Percentiles rank a stretch among this genome's conserved stretches.
These are phyloP conservation scores for Alcis repandata DNA, from an alignment of 2,888 invertebrate species.

Conservation along the genomic window DNA sequence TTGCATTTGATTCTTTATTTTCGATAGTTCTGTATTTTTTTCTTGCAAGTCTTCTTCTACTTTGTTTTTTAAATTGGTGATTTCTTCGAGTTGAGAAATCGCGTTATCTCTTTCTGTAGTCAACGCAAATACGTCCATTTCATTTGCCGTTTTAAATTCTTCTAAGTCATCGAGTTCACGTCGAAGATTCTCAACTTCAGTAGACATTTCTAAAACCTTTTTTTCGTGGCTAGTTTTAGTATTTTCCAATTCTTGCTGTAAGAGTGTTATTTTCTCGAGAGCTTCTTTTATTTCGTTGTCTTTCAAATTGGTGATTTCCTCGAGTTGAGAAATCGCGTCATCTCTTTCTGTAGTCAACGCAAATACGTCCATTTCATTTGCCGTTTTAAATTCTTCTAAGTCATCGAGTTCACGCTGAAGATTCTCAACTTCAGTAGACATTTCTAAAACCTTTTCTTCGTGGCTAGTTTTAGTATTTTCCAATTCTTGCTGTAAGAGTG, in stretches of 20 bases:
- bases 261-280: slow-evolving; percentile 54
- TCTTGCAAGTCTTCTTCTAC: slow-evolving; percentile 47
- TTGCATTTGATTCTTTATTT: slow-evolving; percentile 51
- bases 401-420: slow-evolving; percentile 58
- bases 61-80: slow-evolving; percentile 49
- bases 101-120: slow-evolving; percentile 49
- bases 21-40: slow-evolving; percentile 50
- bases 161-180: slow-evolving; percentile 55
- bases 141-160: slow-evolving; percentile 48
- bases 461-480: slow-evolving; percentile 53
- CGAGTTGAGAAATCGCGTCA: too few relatives aligned
- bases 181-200: slow-evolving; percentile 54
- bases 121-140: too few relatives aligned
- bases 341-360: too few relatives aligned
- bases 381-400: slow-evolving; percentile 50
- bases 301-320: too few relatives aligned
- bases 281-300: slow-evolving; percentile 65
- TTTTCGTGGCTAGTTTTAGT: slow-evolving; percentile 54
- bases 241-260: slow-evolving; percentile 58
- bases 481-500: slow-evolving; percentile 55
- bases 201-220: slow-evolving; percentile 50
- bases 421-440: slow-evolving; percentile 50
- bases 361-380: slow-evolving; percentile 45
- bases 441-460: slow-evolving; percentile 53
- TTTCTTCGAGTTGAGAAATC: slow-evolving; percentile 42